Evolutionary conservation across 2,888 invertebrate species (phyloP).

Genomic region (Alentia gelatinosa): DNA sequence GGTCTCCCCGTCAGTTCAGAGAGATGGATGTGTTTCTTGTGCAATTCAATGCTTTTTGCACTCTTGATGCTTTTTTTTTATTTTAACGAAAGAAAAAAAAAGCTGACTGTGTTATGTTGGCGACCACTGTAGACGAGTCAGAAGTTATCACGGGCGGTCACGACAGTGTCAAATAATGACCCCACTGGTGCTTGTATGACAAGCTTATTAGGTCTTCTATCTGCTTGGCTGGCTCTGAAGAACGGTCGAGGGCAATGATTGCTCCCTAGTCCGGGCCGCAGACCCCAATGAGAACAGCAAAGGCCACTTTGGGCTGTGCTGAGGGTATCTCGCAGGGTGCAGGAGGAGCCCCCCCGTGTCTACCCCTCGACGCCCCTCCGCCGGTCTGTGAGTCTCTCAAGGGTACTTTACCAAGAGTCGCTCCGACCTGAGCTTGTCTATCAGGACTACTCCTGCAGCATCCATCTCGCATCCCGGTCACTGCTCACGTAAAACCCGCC

Average conservation of each 20-base stretch:
- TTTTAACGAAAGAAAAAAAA: not conserved
- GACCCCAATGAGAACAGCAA: not conserved
- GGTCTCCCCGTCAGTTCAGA: not conserved
- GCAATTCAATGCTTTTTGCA: not conserved
- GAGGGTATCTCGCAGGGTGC: not conserved
- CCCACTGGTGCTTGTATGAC: not conserved
- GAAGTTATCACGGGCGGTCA: not conserved
- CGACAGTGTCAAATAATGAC: slow-evolving; percentile 11
- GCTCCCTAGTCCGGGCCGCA: not conserved
- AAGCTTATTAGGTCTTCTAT: not conserved
- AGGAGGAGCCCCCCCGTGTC: not conserved
- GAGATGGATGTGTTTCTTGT: not conserved
- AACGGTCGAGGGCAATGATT: not conserved
- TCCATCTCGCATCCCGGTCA: too few relatives aligned
- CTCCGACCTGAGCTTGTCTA: too few relatives aligned
- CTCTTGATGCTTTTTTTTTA: not conserved
- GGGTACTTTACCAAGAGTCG: not conserved
- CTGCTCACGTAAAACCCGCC: too few relatives aligned
- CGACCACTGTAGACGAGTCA: not conserved
- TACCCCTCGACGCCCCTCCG: not conserved
- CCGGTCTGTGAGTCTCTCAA: not conserved
- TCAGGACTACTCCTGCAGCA: too few relatives aligned
- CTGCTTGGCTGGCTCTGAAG: not conserved
- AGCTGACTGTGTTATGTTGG: not conserved
- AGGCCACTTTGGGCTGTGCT: not conserved